Percentiles rank a stretch among this genome's conserved stretches.
Conservation (phyloP, 2,888 invertebrate species). For the Graphium colonna region DNA sequence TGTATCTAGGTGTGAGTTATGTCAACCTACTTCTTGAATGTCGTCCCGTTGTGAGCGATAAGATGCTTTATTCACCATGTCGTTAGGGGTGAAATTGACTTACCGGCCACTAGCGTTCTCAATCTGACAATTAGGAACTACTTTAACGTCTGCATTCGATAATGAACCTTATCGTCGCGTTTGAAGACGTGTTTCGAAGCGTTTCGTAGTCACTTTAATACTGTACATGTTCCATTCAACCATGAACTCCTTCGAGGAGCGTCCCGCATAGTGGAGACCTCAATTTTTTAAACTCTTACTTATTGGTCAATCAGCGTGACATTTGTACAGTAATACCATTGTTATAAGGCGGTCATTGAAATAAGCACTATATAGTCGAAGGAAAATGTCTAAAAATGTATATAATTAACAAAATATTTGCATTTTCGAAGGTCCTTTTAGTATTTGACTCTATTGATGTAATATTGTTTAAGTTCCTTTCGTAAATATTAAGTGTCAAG, state of each 20-base stretch:
- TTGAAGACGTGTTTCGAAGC: constrained; percentile 45
- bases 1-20: constrained; percentile 70
- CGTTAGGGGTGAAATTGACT: constrained; percentile 59
- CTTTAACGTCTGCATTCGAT: constrained; percentile 45
- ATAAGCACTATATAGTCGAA: constrained; percentile 28
- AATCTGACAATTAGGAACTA: constrained; percentile 73
- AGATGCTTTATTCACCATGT: constrained; percentile 52
- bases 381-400: constrained; percentile 6
- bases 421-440: not conserved
- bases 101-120: constrained; percentile 56
- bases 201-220: constrained; percentile 42
- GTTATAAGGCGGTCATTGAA: constrained; percentile 49
- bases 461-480: constrained; percentile 46
- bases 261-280: constrained; percentile 73
- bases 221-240: constrained; percentile 75
- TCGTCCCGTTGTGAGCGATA: constrained; percentile 52
- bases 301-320: constrained; percentile 74
- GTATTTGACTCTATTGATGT: not conserved
- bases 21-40: constrained; percentile 77
- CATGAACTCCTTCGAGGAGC: constrained; percentile 77
- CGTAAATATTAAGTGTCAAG: constrained; percentile 65
- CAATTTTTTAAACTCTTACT: constrained; percentile 75
- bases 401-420: constrained; percentile 1
- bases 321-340: constrained; percentile 64
- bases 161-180: constrained; percentile 47